Evolutionary conservation across 92 coral and sea anemone genomes (phyloP).

Genomic region (Epizoanthus rinbou): DNA sequence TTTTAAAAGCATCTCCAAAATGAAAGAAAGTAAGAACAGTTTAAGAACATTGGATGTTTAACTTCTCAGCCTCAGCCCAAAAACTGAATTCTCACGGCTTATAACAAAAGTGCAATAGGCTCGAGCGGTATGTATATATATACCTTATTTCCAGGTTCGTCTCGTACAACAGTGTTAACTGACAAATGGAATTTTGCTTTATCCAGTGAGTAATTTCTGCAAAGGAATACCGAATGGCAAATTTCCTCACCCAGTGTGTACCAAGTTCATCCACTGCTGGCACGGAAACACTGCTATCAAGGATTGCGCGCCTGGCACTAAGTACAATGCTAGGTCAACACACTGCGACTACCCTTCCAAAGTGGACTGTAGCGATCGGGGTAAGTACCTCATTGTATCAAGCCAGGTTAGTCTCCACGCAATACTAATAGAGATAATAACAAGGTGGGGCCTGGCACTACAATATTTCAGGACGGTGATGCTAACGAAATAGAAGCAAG

Average conservation of each 20-base stretch:
- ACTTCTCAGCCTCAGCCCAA: too few species aligned
- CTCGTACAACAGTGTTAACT: too few species aligned
- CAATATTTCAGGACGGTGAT: too few species aligned
- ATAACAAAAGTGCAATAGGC: too few species aligned
- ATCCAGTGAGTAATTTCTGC: constrained; percentile 26
- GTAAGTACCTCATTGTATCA: background rate
- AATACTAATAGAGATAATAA: background rate
- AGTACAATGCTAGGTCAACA: constrained; percentile 4
- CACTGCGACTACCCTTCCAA: constrained; percentile 17
- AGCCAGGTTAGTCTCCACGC: background rate
- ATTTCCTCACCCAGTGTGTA: constrained; percentile 20
- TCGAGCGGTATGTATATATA: too few species aligned
- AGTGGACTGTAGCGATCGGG: constrained; percentile 15
- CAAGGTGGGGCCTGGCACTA: background rate
- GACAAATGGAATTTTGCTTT: too few species aligned
- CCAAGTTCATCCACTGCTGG: constrained; percentile 34
- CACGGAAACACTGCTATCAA: background rate
- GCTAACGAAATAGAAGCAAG: too few species aligned
- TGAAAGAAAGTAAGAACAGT: too few species aligned
- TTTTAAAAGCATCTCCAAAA: too few species aligned
- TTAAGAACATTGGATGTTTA: too few species aligned
- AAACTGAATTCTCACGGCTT: too few species aligned
- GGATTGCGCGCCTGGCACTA: constrained; percentile 8
- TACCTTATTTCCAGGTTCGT: too few species aligned
- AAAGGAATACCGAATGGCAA: background rate